A percentile compares a stretch with the other conserved stretches of the same genome.
Conservation (phyloP, 2,888 invertebrate genomes). For the Caenorhabditis wallacei region DNA sequence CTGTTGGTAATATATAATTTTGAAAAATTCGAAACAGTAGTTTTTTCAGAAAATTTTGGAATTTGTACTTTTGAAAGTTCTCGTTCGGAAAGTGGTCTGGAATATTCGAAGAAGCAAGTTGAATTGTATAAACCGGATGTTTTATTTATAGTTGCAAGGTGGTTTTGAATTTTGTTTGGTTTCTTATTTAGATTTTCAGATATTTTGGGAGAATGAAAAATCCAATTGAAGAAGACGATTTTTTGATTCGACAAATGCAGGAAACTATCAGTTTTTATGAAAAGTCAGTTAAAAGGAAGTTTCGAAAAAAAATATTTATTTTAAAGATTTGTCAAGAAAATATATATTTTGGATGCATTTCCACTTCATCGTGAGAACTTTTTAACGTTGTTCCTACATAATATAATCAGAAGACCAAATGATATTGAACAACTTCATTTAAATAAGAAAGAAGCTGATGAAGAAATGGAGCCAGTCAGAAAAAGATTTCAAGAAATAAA, state of each 20-base stretch:
- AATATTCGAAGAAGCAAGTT: constrained; percentile 12
- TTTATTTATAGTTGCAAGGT: constrained; percentile 41
- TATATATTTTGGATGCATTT: constrained; percentile 37
- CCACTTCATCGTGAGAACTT: neutral
- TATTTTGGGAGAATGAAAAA: constrained; percentile 4
- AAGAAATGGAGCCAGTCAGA: neutral
- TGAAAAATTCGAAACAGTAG: neutral
- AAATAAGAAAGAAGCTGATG: neutral
- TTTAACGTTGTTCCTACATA: neutral
- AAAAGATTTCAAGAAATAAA: neutral
- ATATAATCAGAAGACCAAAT: neutral
- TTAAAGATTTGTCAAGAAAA: constrained; percentile 30
- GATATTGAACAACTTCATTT: neutral
- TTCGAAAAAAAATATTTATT: no score
- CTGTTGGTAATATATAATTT: constrained; percentile 9
- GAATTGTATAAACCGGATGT: constrained; percentile 37
- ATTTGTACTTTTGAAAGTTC: constrained; percentile 13
- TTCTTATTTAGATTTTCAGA: constrained; percentile 8
- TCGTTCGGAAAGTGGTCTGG: constrained; percentile 7
- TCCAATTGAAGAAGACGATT: constrained; percentile 14
- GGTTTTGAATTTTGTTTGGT: neutral
- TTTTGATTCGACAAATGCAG: no score
- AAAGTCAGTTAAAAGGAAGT: no score
- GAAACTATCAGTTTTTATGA: no score
- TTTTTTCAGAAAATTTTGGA: constrained; percentile 26